Percentiles rank a stretch among this genome's conserved stretches.
Evolutionary conservation across 2,113 vertebrate genomes (phyloP).

Genomic region (Glaucidium brasilianum): DNA sequence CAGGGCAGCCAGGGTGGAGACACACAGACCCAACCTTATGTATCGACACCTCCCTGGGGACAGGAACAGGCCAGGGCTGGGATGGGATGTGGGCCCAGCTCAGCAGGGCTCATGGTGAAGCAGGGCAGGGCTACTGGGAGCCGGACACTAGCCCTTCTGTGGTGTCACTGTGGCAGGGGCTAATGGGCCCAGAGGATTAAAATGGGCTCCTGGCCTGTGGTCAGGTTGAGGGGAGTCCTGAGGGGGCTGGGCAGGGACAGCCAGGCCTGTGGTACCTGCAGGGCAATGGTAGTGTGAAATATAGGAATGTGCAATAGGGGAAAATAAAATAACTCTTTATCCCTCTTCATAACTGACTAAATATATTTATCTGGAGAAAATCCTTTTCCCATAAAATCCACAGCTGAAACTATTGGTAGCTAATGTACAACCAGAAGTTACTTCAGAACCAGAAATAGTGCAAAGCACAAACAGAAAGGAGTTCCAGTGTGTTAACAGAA

Average conservation of each 20-base stretch:
- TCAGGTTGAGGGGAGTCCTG: not conserved
- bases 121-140: no score
- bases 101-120: no score
- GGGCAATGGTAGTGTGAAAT: not conserved
- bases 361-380: not conserved
- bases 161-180: not conserved
- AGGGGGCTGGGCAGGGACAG: not conserved
- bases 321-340: not conserved
- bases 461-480: not conserved
- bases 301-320: not conserved
- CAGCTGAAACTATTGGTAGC: not conserved
- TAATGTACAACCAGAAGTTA: not conserved
- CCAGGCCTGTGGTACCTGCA: not conserved
- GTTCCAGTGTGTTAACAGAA: not conserved
- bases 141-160: rapidly evolving
- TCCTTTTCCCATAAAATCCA: not conserved
- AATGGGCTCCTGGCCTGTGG: no score
- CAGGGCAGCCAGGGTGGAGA: not conserved
- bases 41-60: not conserved
- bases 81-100: rapidly evolving
- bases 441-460: not conserved
- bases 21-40: not conserved
- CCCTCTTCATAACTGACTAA: not conserved
- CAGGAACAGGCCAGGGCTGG: not conserved
- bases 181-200: not conserved